phyloP scores from a whole-genome alignment of 1,140 invertebrate species.

The Chymomyza costata region DNA sequence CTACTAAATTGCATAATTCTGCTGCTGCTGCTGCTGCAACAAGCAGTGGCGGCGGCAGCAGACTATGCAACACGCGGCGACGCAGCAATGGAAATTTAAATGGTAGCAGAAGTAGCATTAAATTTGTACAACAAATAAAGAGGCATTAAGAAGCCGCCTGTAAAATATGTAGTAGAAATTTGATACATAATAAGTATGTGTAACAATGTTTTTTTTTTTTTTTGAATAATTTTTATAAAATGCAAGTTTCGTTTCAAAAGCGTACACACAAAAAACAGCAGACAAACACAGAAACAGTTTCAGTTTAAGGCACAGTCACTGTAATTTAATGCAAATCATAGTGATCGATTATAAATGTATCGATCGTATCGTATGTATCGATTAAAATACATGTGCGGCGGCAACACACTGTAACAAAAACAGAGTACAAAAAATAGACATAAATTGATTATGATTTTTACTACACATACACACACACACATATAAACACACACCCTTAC shows the following conservation, averaged over 20 bases:
- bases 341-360: no score
- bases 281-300: conserved; percentile 6
- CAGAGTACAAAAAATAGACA: conserved; percentile 62
- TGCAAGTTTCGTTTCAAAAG: conserved; percentile 23
- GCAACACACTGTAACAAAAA: conserved; percentile 45
- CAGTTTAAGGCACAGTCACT: conserved; percentile 54
- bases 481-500: not conserved
- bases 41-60: no score
- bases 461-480: not conserved
- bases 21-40: no score
- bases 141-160: conserved; percentile 1
- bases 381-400: no score
- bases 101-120: conserved; percentile 36
- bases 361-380: no score
- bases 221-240: conserved; percentile 13
- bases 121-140: conserved; percentile 10
- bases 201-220: conserved; percentile 30
- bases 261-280: conserved; percentile 5
- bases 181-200: conserved; percentile 27
- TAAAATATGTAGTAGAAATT: conserved; percentile 16
- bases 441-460: conserved; percentile 50
- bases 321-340: conserved; percentile 54
- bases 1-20: conserved; percentile 18
- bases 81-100: conserved; percentile 20
- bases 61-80: no score